Conservation (phyloP, 2,797 vertebrate species). For the Melanotaenia pygmaea region DNA sequence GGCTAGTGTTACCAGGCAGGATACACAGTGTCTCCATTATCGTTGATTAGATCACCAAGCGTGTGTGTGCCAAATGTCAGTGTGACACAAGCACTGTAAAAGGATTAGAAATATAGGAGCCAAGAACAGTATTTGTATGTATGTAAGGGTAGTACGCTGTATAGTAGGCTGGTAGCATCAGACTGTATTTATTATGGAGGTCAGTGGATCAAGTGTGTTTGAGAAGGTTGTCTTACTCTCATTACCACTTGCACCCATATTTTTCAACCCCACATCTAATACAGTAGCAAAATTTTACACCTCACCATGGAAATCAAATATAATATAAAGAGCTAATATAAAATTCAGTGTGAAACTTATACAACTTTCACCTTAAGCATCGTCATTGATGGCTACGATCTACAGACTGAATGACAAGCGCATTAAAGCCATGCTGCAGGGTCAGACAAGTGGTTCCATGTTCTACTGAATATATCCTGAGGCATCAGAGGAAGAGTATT, state of each 20-base stretch:
- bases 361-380: too few species aligned
- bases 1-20: slow-evolving; percentile 67
- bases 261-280: too few species aligned
- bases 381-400: not conserved
- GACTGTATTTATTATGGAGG: slow-evolving; percentile 47
- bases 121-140: slow-evolving; percentile 46
- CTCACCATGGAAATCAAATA: too few species aligned
- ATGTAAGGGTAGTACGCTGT: slow-evolving; percentile 39
- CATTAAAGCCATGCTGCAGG: not conserved
- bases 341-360: not conserved
- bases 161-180: slow-evolving; percentile 54
- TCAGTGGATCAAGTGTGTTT: slow-evolving; percentile 53
- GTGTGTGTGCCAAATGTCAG: slow-evolving; percentile 70
- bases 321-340: not conserved
- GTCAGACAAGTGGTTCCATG: not conserved
- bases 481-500: not conserved
- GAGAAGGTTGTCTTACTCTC: slow-evolving; percentile 1
- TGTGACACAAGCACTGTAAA: slow-evolving; percentile 72
- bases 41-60: slow-evolving; percentile 76
- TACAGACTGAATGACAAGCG: not conserved
- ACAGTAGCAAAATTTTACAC: too few species aligned
- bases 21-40: slow-evolving; percentile 73
- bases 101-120: slow-evolving; percentile 76
- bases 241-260: not conserved
- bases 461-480: not conserved